phyloP scores from a whole-genome alignment of 2,888 invertebrate genomes.

The Gymnoscelis rufifasciata region DNA sequence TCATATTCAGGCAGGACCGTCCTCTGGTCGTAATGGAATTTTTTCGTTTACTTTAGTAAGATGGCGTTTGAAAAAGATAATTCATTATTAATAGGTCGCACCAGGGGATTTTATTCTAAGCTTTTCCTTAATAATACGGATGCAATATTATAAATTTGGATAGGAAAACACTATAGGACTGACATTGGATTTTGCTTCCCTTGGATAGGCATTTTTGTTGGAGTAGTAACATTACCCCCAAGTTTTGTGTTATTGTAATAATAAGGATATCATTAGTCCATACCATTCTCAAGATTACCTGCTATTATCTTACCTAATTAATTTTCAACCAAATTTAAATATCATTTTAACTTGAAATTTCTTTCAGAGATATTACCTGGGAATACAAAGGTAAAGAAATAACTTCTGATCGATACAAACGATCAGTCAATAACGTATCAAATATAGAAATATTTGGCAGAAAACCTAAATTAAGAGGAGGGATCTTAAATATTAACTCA shows the following conservation, averaged over 20 bases:
- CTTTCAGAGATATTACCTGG: slow-evolving; percentile 71
- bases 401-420: slow-evolving; percentile 56
- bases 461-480: slow-evolving; percentile 71
- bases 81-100: not conserved
- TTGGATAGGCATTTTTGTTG: no score
- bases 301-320: no score
- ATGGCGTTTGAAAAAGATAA: slow-evolving; percentile 5
- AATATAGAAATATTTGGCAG: slow-evolving; percentile 70
- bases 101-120: not conserved
- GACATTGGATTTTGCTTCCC: no score
- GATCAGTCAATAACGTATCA: slow-evolving; percentile 49
- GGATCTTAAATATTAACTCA: no score
- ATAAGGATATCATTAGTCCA: no score
- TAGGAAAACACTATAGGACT: no score
- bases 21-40: slow-evolving; percentile 5
- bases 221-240: no score
- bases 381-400: slow-evolving; percentile 72
- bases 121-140: not conserved
- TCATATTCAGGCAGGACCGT: slow-evolving; percentile 1
- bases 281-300: no score
- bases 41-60: slow-evolving; percentile 8
- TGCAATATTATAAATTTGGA: no score
- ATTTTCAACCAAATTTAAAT: no score
- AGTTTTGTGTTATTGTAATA: no score
- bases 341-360: no score